Percentiles rank a stretch among this genome's conserved stretches.
Evolutionary conservation across 2,113 vertebrate species (phyloP).

Genomic region (Hepsetus odoe): DNA sequence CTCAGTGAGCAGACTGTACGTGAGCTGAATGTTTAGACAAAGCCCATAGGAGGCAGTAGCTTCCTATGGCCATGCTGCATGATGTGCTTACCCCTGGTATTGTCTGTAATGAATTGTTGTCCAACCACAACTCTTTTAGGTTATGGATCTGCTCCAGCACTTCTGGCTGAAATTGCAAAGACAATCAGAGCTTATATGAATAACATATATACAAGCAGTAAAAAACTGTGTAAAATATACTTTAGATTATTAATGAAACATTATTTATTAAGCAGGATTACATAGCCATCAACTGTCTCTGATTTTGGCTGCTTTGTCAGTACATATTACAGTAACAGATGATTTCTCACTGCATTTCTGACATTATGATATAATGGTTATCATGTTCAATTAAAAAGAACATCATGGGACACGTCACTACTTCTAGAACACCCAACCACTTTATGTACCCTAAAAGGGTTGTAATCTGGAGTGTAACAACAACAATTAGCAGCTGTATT

Average conservation of each 20-base stretch:
- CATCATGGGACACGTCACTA: too few relatives aligned
- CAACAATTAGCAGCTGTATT: too few relatives aligned
- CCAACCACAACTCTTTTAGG: constrained; percentile 94
- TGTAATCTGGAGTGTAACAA: too few relatives aligned
- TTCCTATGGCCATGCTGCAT: constrained; percentile 3
- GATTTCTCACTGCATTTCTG: too few relatives aligned
- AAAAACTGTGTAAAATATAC: not conserved
- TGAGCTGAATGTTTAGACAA: not conserved
- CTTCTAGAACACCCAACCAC: too few relatives aligned
- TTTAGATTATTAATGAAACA: not conserved
- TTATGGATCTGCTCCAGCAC: constrained; percentile 98
- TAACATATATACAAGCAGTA: not conserved
- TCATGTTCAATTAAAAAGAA: too few relatives aligned
- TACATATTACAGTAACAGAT: too few relatives aligned
- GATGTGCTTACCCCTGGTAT: constrained; percentile 89
- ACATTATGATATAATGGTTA: too few relatives aligned
- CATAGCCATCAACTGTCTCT: too few relatives aligned
- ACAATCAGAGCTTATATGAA: constrained; percentile 32
- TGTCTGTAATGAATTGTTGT: constrained; percentile 94
- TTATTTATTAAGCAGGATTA: too few relatives aligned
- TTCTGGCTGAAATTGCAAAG: constrained; percentile 82
- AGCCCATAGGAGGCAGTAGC: not conserved
- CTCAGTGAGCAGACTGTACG: not conserved
- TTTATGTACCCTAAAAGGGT: too few relatives aligned
- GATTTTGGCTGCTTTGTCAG: too few relatives aligned